These are phyloP conservation scores for Pocota personata DNA, from an alignment of 2,888 invertebrate genomes.

Conservation along the genomic window DNA sequence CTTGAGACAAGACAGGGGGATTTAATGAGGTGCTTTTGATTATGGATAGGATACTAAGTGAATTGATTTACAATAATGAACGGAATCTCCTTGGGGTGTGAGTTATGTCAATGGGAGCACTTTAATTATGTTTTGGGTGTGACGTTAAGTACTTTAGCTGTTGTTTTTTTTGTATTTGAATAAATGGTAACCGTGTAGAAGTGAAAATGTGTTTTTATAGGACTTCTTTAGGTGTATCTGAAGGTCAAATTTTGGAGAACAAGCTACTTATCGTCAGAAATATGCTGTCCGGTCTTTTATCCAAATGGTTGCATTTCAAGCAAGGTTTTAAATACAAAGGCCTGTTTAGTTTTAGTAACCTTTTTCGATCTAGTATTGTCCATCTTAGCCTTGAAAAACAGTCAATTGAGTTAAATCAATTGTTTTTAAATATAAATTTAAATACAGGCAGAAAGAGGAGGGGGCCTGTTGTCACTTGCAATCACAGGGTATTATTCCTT, in stretches of 20 bases:
- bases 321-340: too few relatives aligned
- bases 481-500: too few relatives aligned
- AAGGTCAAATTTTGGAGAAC: background rate
- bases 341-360: too few relatives aligned
- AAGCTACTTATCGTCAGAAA: background rate
- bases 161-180: background rate
- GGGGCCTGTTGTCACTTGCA: too few relatives aligned
- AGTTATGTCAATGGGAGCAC: constrained; percentile 2
- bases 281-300: background rate
- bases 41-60: constrained; percentile 33
- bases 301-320: too few relatives aligned
- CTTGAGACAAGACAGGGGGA: background rate
- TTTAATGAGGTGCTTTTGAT: constrained; percentile 44
- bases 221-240: background rate
- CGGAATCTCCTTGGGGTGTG: background rate
- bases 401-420: too few relatives aligned
- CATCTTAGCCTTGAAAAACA: too few relatives aligned
- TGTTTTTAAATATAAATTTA: too few relatives aligned
- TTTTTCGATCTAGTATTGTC: too few relatives aligned
- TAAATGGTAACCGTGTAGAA: background rate
- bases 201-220: background rate
- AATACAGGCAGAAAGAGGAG: too few relatives aligned
- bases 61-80: constrained; percentile 39
- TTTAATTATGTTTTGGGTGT: constrained; percentile 22
- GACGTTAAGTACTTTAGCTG: background rate